Percentiles rank a stretch among this genome's conserved stretches.
phyloP scores from a whole-genome alignment of 2,113 vertebrate species.

The Myodes glareolus region DNA sequence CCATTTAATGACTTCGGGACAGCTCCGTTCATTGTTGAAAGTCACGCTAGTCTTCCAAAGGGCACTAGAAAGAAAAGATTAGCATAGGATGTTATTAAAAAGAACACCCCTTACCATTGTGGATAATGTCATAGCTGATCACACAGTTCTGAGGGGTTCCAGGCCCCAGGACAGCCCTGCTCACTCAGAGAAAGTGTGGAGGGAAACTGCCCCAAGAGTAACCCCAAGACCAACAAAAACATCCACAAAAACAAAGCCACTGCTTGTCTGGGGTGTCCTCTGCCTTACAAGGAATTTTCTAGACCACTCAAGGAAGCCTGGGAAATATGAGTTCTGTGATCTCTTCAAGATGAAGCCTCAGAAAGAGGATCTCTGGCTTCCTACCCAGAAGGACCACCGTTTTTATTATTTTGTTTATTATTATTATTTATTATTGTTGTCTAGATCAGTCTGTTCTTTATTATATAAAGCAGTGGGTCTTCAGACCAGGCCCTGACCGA shows the following conservation, averaged over 20 bases:
- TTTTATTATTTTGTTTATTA: not conserved
- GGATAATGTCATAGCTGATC: not conserved
- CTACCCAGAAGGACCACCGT: not conserved
- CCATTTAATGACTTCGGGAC: conserved; percentile 10
- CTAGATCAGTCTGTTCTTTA: not conserved
- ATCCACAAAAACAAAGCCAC: not conserved
- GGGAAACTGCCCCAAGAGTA: not conserved
- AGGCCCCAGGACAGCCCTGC: not conserved
- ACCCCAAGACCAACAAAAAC: not conserved
- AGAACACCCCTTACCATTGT: not conserved
- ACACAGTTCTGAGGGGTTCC: not conserved
- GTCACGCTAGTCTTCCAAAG: conserved; percentile 6
- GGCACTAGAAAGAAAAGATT: not conserved
- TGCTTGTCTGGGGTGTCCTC: not conserved
- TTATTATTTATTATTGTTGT: not conserved
- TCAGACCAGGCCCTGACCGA: not conserved
- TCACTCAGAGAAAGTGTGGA: not conserved
- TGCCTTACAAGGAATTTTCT: not conserved
- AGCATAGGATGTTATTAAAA: not conserved
- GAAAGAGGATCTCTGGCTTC: not conserved
- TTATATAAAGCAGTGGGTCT: not conserved
- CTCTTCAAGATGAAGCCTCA: not conserved
- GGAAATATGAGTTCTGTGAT: not conserved
- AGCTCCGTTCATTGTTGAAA: conserved; percentile 1
- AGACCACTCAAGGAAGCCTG: not conserved